Conservation (phyloP, 2,113 vertebrate species). For the Hemichromis elongatus region DNA sequence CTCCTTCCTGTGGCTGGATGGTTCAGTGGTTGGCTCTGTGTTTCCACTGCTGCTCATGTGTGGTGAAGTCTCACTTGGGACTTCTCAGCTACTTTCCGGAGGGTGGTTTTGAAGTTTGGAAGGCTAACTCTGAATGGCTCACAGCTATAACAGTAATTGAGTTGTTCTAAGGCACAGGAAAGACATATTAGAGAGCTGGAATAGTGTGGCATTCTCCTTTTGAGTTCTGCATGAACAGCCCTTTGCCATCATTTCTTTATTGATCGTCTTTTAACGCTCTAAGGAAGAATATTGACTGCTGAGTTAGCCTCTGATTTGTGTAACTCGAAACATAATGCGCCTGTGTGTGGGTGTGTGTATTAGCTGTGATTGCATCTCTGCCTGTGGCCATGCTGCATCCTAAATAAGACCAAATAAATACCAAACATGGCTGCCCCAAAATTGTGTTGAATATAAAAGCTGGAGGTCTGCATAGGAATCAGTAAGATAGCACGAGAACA, state of each 20-base stretch:
- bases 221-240: background rate
- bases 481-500: background rate
- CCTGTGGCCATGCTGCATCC: background rate
- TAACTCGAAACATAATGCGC: background rate
- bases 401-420: background rate
- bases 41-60: background rate
- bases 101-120: background rate
- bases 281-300: constrained; percentile 35
- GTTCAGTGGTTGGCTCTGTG: background rate
- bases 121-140: background rate
- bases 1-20: background rate
- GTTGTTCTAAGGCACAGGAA: background rate
- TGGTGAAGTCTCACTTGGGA: background rate
- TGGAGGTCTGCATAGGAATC: background rate
- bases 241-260: constrained; percentile 31
- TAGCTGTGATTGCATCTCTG: background rate
- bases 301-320: constrained; percentile 35
- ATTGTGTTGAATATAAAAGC: background rate
- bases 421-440: background rate
- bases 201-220: background rate
- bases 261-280: constrained; percentile 28
- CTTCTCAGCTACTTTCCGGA: background rate
- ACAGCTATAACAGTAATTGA: background rate
- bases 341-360: background rate
- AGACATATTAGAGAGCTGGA: background rate